phyloP scores from a whole-genome alignment of 2,797 vertebrate species.

The Melanogrammus aeglefinus region DNA sequence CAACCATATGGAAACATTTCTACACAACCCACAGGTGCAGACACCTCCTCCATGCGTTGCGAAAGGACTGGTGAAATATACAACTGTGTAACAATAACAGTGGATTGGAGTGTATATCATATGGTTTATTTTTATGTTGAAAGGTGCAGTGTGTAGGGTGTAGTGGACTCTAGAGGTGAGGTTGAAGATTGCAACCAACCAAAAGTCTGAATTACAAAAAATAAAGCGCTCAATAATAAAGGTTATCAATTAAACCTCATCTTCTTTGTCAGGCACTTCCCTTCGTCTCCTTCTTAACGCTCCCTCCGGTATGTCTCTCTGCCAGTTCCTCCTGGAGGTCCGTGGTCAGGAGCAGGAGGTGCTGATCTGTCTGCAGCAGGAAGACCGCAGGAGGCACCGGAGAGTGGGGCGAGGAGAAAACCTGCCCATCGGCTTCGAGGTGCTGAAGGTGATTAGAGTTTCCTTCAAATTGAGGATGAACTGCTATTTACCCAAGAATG shows the following conservation, averaged over 20 bases:
- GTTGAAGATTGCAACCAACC: no score
- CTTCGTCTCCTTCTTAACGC: background rate
- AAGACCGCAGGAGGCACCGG: conserved; percentile 74
- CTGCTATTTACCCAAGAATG: no score
- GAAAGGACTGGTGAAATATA: background rate
- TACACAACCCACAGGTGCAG: conserved; percentile 80
- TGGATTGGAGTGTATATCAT: background rate
- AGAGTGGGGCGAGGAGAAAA: conserved; percentile 77
- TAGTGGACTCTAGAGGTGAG: background rate
- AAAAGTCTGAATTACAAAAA: no score
- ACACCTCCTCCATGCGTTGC: background rate
- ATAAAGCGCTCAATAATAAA: no score
- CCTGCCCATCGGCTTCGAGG: conserved; percentile 81
- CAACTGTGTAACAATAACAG: no score
- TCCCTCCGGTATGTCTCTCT: background rate
- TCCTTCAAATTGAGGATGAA: no score
- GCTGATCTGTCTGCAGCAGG: conserved; percentile 80
- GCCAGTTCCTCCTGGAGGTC: conserved; percentile 79
- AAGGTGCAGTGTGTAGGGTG: background rate
- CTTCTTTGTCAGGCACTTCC: background rate
- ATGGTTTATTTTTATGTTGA: background rate
- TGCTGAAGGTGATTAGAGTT: conserved; percentile 67
- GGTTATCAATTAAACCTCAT: no score
- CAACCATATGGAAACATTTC: conserved; percentile 79
- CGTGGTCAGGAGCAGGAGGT: conserved; percentile 68